Percentiles rank a stretch among this genome's conserved stretches.
These are phyloP conservation scores for Myotis lucifugus DNA, from an alignment of 2,113 vertebrate species.

Conservation along the genomic window DNA sequence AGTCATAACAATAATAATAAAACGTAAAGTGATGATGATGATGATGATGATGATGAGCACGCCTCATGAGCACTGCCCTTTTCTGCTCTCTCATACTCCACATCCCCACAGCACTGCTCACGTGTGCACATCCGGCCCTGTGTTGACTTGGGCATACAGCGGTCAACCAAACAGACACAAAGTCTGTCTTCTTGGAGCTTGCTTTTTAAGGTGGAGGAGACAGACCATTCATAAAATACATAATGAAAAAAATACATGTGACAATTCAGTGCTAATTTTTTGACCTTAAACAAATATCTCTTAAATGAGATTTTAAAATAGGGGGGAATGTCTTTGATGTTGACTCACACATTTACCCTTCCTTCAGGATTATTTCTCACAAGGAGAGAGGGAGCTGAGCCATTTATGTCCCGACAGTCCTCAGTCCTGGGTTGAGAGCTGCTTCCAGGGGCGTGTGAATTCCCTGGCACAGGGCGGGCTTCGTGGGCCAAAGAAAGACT, in stretches of 20 bases:
- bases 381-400: not conserved
- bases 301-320: not conserved
- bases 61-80: too few relatives aligned
- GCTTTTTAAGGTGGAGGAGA: not conserved
- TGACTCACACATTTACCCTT: not conserved
- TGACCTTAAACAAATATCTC: not conserved
- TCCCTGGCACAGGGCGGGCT: not conserved
- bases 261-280: not conserved
- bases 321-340: not conserved
- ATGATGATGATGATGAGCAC: not conserved
- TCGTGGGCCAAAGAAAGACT: not conserved
- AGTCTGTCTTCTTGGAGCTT: not conserved
- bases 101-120: too few relatives aligned
- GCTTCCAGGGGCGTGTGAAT: not conserved
- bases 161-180: not conserved
- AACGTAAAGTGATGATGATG: not conserved
- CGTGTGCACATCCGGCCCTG: fast-evolving
- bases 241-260: not conserved
- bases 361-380: not conserved
- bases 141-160: not conserved
- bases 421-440: not conserved
- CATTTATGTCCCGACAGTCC: fast-evolving
- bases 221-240: not conserved
- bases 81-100: not conserved
- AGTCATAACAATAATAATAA: not conserved